Evolutionary conservation across 2,888 invertebrate genomes (phyloP).

Genomic region (Pimpla rufipes): DNA sequence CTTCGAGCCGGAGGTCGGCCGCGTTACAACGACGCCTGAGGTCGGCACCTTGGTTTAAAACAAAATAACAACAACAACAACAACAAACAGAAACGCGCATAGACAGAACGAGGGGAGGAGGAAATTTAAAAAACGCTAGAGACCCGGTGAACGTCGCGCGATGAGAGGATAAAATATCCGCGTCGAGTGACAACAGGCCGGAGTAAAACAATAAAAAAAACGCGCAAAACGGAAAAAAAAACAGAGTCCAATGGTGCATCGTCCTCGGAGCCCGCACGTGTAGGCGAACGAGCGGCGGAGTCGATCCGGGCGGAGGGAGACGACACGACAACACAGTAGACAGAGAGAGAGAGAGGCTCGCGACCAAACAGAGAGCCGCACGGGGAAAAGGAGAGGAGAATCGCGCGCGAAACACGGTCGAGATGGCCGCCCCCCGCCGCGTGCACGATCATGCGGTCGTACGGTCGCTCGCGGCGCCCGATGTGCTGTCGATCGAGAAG

Average conservation of each 20-base stretch:
- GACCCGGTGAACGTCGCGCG: slow-evolving; percentile 17
- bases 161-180: slow-evolving; percentile 14
- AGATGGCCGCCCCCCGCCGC: slow-evolving; percentile 80
- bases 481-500: slow-evolving; percentile 64
- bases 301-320: not conserved
- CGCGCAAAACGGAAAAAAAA: slow-evolving; percentile 16
- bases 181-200: not conserved
- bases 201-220: slow-evolving; percentile 14
- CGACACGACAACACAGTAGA: too few relatives aligned
- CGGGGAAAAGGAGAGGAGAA: slow-evolving; percentile 23
- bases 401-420: slow-evolving; percentile 72
- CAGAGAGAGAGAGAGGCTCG: too few relatives aligned
- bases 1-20: slow-evolving; percentile 73
- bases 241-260: slow-evolving; percentile 47
- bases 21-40: slow-evolving; percentile 49
- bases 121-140: not conserved
- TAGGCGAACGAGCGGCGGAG: slow-evolving; percentile 8
- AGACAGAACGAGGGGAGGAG: not conserved
- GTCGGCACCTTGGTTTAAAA: slow-evolving; percentile 53
- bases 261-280: slow-evolving; percentile 50
- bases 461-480: slow-evolving; percentile 44
- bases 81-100: not conserved
- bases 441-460: slow-evolving; percentile 74
- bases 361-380: not conserved
- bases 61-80: slow-evolving; percentile 4